These are phyloP conservation scores for Platynereis dumerilii DNA, from an alignment of 2,888 invertebrate genomes.

Conservation along the genomic window DNA sequence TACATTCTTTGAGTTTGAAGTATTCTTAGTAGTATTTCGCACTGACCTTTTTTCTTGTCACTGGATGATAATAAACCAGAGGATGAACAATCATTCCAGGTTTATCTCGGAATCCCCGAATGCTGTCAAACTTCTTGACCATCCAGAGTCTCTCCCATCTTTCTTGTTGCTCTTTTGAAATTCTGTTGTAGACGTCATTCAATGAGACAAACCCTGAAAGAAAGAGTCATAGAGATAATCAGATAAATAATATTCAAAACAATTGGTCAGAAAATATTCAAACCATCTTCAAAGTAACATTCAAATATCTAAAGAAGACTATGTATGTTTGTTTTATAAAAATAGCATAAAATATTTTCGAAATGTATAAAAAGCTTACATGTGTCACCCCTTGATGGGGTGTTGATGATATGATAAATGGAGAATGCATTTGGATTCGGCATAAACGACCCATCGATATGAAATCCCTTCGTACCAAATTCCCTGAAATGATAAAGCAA, in stretches of 20 bases:
- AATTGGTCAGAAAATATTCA: too few species aligned
- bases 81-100: slow-evolving; percentile 43
- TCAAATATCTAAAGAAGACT: too few species aligned
- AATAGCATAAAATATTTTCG: too few species aligned
- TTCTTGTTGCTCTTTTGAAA: slow-evolving; percentile 40
- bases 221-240: background rate
- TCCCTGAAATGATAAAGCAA: slow-evolving; percentile 15
- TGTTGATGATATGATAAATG: slow-evolving; percentile 16
- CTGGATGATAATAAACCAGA: slow-evolving; percentile 51
- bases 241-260: too few species aligned
- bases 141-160: slow-evolving; percentile 52
- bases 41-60: slow-evolving; percentile 45
- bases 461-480: slow-evolving; percentile 29
- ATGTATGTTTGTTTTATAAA: too few species aligned
- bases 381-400: slow-evolving; percentile 12
- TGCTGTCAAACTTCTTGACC: slow-evolving; percentile 33
- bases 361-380: slow-evolving; percentile 5
- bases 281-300: too few species aligned
- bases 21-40: background rate
- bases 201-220: slow-evolving; percentile 49
- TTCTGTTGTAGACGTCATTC: slow-evolving; percentile 45
- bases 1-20: too few species aligned
- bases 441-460: slow-evolving; percentile 27
- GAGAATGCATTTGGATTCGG: slow-evolving; percentile 17
- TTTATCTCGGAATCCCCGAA: slow-evolving; percentile 38